Conservation (phyloP, 2,888 invertebrate genomes). For the Drosophila kanekoi region DNA sequence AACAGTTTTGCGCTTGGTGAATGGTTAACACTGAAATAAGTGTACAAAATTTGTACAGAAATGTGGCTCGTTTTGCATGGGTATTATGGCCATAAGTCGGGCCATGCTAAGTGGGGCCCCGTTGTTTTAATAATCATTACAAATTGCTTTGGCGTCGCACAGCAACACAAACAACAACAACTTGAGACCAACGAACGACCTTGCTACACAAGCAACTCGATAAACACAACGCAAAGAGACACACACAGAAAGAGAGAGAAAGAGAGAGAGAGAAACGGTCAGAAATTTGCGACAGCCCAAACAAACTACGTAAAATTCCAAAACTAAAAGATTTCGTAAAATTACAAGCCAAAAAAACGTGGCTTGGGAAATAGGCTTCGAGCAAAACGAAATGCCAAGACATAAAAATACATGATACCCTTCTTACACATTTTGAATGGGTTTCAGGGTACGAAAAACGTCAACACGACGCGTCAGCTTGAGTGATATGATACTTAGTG, state of each 20-base stretch:
- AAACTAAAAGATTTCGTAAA: constrained; percentile 58
- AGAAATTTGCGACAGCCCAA: constrained; percentile 55
- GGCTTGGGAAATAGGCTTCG: constrained; percentile 49
- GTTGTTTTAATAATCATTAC: constrained; percentile 80
- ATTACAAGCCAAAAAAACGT: constrained; percentile 47
- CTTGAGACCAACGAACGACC: constrained; percentile 76
- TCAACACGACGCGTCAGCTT: constrained; percentile 37
- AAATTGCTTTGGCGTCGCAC: constrained; percentile 71
- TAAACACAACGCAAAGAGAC: constrained; percentile 55
- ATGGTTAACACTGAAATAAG: constrained; percentile 60
- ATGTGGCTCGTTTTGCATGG: constrained; percentile 60
- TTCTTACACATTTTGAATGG: too few relatives aligned
- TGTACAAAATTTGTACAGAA: constrained; percentile 43
- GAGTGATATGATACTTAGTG: constrained; percentile 19
- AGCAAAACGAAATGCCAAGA: constrained; percentile 32
- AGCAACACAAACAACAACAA: constrained; percentile 23
- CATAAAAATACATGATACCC: neutral
- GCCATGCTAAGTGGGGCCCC: constrained; percentile 63
- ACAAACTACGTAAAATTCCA: constrained; percentile 23
- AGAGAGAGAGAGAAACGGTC: neutral
- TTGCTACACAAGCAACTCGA: constrained; percentile 74
- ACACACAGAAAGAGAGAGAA: neutral
- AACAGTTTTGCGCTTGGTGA: constrained; percentile 62
- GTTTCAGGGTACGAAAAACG: constrained; percentile 16
- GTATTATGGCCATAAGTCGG: constrained; percentile 41